Base-by-base conservation (phyloP, 2,888 invertebrate species). In the Caenorhabditis sp. region DNA sequence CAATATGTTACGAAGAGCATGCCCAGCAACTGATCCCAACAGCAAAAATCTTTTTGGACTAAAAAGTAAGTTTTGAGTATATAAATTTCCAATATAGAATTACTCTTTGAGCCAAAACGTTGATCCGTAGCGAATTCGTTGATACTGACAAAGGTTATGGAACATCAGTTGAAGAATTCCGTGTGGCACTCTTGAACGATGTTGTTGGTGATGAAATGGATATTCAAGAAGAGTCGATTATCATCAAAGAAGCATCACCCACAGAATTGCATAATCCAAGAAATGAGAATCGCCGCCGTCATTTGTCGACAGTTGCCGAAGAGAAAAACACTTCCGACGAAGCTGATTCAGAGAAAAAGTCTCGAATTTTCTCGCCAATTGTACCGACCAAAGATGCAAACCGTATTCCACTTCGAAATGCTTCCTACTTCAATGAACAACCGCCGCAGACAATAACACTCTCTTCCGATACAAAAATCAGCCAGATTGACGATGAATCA, bases 91-190 rank as follows among this genome's bases (percentile, higher is more conserved):
- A 43, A 43, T n/a, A n/a, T n/a, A n/a, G n/a, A n/a, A n/a, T n/a
- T n/a, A n/a, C n/a, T n/a, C 5, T 31, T 31, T 10, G 5, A 52
- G 8, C n/a, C 21, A 52, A 20, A 52, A 52, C 21, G 7, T 14
- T 10, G 43, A 43, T 43, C 14, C 43, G 43, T 3, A 43, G 43
- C 2, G 17, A 43, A 14, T 10, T 17, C 14, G 14, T 43, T 17
- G 43, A 43, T n/a, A n/a, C n/a, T 3, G 8, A 50, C 10, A 43
- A 43, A 5, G 25, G 49, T 4, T 25, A 27, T 25, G 76, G 76
- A 1, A 23, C 69, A 2, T 76, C 76, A 1, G 36, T 64, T 23
- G 76, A 76, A 43, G 77, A 73, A 58, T 77, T 63, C 23, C 60
- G 70, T 5, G 63, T 49, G 20, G 77, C 77, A 10, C 49, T 66